phyloP scores from a whole-genome alignment of 2,888 invertebrate genomes.

The Steinernema hermaphroditum region DNA sequence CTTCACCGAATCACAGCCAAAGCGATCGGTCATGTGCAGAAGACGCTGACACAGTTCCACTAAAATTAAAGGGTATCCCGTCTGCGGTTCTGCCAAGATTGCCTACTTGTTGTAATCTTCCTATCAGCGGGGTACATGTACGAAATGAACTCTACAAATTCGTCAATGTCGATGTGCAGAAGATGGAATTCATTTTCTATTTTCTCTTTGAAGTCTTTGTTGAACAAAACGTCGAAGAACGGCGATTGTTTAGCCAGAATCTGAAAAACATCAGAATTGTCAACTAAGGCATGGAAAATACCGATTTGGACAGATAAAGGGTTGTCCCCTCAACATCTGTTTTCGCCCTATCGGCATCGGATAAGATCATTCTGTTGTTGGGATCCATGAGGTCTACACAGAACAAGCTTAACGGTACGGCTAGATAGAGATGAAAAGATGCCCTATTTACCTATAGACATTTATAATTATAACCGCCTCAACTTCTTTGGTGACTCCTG shows the following conservation, averaged over 20 bases:
- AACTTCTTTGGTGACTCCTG: neutral
- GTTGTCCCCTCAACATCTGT: neutral
- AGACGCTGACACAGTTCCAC: neutral
- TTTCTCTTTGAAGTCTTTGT: neutral
- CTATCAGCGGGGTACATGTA: neutral
- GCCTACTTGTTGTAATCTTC: neutral
- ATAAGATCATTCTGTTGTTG: neutral
- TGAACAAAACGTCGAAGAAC: neutral
- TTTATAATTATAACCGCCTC: neutral
- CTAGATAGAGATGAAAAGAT: neutral
- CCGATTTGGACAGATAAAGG: neutral
- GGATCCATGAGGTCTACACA: neutral
- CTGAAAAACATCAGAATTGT: neutral
- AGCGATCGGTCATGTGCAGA: neutral
- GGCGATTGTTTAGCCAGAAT: neutral
- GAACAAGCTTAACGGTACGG: neutral
- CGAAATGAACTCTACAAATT: neutral
- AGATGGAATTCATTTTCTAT: neutral
- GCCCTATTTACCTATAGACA: neutral
- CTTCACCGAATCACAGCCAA: neutral
- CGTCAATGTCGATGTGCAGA: neutral
- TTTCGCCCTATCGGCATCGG: neutral
- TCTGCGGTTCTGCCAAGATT: neutral
- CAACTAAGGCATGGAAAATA: neutral
- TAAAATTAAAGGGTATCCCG: neutral